Evolutionary conservation across 2,888 invertebrate genomes (phyloP).

Genomic region (Erebia epiphron): DNA sequence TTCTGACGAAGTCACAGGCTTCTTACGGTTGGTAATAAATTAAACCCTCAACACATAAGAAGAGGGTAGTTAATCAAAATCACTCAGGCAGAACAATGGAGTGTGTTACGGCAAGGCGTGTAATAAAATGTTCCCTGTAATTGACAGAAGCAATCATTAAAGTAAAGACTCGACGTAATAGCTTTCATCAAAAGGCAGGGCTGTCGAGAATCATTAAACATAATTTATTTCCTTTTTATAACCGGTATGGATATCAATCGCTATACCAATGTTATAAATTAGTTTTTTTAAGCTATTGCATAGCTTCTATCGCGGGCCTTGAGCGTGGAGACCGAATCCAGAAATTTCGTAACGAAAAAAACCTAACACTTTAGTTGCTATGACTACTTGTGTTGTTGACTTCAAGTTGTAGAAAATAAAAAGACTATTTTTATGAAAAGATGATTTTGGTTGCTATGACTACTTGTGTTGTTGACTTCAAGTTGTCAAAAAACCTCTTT

Average conservation of each 20-base stretch:
- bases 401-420: no score
- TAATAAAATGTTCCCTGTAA: constrained; percentile 34
- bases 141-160: constrained; percentile 35
- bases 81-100: constrained; percentile 12
- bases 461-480: no score
- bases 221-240: neutral
- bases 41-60: constrained; percentile 14
- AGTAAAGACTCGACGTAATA: constrained; percentile 32
- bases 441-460: no score
- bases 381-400: no score
- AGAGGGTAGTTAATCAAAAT: constrained; percentile 17
- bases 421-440: no score
- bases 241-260: neutral
- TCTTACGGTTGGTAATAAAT: neutral
- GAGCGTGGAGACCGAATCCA: no score
- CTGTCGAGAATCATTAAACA: constrained; percentile 28
- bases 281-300: no score
- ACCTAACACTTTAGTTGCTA: no score
- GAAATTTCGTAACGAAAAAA: no score
- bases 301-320: no score
- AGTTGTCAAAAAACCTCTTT: no score
- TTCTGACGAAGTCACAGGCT: neutral
- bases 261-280: no score
- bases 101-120: constrained; percentile 25
- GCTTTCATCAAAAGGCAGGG: constrained; percentile 28